Percentiles rank a stretch among this genome's conserved stretches.
phyloP scores from a whole-genome alignment of 2,888 invertebrate genomes.

The Pimpla rufipes region DNA sequence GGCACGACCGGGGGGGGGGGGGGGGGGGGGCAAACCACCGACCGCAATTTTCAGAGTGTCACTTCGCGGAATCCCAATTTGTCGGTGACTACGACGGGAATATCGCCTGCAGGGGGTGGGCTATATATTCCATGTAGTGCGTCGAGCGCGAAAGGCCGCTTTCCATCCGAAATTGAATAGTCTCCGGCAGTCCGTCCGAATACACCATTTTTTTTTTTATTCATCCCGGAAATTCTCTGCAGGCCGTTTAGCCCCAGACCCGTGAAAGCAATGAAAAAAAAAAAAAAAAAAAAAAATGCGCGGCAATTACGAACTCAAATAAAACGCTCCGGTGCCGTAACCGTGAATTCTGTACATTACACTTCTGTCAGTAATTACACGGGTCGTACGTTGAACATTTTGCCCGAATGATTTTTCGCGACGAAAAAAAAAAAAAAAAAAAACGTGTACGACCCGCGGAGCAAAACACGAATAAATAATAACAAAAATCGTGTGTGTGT shows the following conservation, averaged over 20 bases:
- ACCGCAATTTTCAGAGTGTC: conserved; percentile 41
- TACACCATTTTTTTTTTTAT: conserved; percentile 34
- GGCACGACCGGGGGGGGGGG: neutral
- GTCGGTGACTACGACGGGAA: conserved; percentile 16
- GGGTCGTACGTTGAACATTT: neutral
- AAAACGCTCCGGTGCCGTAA: neutral
- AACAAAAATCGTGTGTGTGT: neutral
- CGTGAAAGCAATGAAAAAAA: neutral
- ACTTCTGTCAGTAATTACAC: conserved; percentile 16
- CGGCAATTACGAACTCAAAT: neutral
- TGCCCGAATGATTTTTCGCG: neutral
- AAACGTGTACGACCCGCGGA: neutral
- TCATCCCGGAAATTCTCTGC: neutral
- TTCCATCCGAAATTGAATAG: conserved; percentile 55
- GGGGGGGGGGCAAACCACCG: conserved; percentile 22
- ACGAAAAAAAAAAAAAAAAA: neutral
- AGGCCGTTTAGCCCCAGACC: neutral
- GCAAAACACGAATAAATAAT: conserved; percentile 1
- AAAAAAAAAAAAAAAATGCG: conserved; percentile 19
- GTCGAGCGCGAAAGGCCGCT: conserved; percentile 38
- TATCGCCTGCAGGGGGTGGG: conserved; percentile 1
- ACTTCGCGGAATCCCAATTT: conserved; percentile 44
- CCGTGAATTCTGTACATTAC: conserved; percentile 3
- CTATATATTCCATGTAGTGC: conserved; percentile 24
- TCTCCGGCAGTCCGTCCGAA: conserved; percentile 28